Conservation (phyloP, 2,113 vertebrate species). For the Steatornis caripensis region DNA sequence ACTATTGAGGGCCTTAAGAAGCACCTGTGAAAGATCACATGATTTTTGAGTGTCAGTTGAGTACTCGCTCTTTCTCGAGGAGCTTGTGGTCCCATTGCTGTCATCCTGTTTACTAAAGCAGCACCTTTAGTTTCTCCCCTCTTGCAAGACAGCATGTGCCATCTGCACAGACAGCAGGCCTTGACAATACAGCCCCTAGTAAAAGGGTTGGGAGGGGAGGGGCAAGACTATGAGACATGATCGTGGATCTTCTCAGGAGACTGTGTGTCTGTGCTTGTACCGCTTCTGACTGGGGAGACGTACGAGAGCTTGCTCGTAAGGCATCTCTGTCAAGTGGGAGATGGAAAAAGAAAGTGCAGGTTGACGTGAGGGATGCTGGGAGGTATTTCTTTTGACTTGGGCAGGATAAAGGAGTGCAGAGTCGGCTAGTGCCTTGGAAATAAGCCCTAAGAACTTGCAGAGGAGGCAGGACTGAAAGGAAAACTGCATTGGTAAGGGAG, state of each 20-base stretch:
- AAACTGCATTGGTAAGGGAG: too few relatives aligned
- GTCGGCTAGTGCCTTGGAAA: background rate
- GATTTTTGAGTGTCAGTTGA: background rate
- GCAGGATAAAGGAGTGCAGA: background rate
- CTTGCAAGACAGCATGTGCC: background rate
- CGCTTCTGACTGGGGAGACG: background rate
- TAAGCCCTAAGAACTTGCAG: background rate
- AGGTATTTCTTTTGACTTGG: background rate
- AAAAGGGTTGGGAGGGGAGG: background rate
- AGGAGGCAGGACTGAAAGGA: background rate
- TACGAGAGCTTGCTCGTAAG: background rate
- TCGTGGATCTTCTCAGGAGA: background rate
- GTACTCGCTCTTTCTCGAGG: background rate
- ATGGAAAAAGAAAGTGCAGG: background rate
- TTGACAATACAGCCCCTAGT: background rate
- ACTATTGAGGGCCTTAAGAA: background rate
- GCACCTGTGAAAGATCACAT: background rate
- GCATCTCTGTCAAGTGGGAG: background rate
- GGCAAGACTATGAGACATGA: rapidly evolving
- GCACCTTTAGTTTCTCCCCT: background rate
- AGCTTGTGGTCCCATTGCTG: background rate
- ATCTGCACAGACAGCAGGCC: background rate
- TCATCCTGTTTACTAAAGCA: background rate
- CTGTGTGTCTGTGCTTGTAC: background rate
- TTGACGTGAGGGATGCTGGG: background rate